Percentiles rank a stretch among this genome's conserved stretches.
Conservation (phyloP, 2,113 vertebrate genomes). For the Rana temporaria region DNA sequence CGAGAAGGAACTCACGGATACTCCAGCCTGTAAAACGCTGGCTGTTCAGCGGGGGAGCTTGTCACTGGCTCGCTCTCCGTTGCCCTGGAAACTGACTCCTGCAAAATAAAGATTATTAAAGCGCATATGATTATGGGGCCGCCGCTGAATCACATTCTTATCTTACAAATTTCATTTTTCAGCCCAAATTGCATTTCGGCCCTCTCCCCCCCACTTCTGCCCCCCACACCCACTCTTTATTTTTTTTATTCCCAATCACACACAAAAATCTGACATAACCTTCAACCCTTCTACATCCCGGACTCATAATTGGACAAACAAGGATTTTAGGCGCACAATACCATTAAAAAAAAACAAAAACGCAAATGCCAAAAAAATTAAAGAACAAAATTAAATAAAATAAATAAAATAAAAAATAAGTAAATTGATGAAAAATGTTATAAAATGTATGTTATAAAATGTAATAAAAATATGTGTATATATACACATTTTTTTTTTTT, state of each 20-base stretch:
- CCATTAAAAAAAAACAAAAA: no score
- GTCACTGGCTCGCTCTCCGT: slow-evolving; percentile 79
- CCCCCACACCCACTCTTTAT: background rate
- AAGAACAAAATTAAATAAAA: no score
- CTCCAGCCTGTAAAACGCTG: slow-evolving; percentile 77
- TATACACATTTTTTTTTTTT: no score
- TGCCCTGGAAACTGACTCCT: slow-evolving; percentile 81
- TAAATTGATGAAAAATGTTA: no score
- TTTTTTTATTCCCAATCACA: slow-evolving; percentile 2
- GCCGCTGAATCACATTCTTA: slow-evolving; percentile 60
- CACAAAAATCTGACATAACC: slow-evolving; percentile 42
- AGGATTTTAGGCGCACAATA: slow-evolving; percentile 3
- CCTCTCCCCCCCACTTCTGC: background rate
- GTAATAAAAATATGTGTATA: no score
- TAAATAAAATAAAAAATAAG: no score
- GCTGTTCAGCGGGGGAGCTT: slow-evolving; percentile 79
- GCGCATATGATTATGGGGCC: slow-evolving; percentile 79
- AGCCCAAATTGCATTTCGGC: slow-evolving; percentile 44
- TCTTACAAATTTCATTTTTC: slow-evolving; percentile 56
- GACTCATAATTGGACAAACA: slow-evolving; percentile 17
- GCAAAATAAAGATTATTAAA: slow-evolving; percentile 88
- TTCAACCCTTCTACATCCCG: slow-evolving; percentile 23
- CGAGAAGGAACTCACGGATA: slow-evolving; percentile 76
- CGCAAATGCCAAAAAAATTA: no score
- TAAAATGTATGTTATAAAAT: no score